Conservation (phyloP, 2,888 invertebrate species). For the Ormia ochracea region DNA sequence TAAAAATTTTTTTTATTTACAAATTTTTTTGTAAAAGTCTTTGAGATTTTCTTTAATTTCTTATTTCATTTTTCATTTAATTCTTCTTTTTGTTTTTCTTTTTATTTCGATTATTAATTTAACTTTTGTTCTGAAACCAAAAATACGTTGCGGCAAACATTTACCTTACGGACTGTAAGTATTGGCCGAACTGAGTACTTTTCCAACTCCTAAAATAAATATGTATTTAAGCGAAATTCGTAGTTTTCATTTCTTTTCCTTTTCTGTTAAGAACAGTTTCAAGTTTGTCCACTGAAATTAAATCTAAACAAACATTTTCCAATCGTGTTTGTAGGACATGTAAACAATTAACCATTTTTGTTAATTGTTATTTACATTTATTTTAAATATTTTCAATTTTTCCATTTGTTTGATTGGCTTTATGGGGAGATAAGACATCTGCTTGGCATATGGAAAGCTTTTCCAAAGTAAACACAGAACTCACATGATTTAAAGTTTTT, state of each 20-base stretch:
- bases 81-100: no score
- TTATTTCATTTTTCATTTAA: no score
- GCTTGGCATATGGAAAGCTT: slow-evolving; percentile 20
- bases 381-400: slow-evolving; percentile 20
- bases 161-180: not conserved
- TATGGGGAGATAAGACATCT: slow-evolving; percentile 33
- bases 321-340: not conserved
- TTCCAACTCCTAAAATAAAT: not conserved
- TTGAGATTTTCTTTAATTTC: no score
- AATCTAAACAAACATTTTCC: not conserved
- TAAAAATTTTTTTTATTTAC: no score
- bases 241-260: not conserved
- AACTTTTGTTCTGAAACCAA: no score
- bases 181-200: not conserved
- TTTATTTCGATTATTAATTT: no score
- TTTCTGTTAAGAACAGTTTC: no score
- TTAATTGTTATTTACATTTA: slow-evolving; percentile 27
- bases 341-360: not conserved
- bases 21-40: no score
- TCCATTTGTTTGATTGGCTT: not conserved
- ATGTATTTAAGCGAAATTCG: not conserved
- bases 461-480: not conserved
- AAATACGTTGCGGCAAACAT: no score
- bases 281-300: not conserved
- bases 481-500: not conserved